A percentile compares a stretch with the other conserved stretches of the same genome.
These are phyloP conservation scores for Platycercus adscitus DNA, from an alignment of 2,113 vertebrate species.

Conservation along the genomic window DNA sequence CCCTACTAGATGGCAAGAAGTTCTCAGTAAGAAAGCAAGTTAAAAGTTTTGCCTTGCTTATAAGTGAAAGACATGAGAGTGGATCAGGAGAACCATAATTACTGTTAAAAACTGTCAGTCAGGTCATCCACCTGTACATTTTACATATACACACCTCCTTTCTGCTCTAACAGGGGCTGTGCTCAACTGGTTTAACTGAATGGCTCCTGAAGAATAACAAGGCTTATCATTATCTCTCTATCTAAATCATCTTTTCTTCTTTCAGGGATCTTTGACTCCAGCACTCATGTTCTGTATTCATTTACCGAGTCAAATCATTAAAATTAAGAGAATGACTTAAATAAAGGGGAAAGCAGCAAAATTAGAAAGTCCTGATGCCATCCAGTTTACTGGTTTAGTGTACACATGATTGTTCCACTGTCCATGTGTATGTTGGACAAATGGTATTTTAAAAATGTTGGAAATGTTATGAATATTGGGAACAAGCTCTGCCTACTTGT, in stretches of 20 bases:
- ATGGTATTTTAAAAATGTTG: background rate
- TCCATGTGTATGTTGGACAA: background rate
- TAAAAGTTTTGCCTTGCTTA: background rate
- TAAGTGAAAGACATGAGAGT: background rate
- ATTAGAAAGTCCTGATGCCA: background rate
- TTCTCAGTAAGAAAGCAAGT: background rate
- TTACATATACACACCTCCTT: background rate
- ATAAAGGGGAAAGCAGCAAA: rapidly evolving
- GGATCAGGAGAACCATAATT: background rate
- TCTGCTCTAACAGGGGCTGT: background rate
- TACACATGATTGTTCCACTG: background rate
- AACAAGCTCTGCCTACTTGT: background rate
- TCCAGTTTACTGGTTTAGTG: background rate
- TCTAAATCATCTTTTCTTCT: background rate
- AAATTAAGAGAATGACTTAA: background rate
- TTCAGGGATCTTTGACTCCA: background rate
- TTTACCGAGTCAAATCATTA: background rate
- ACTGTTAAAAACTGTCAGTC: background rate
- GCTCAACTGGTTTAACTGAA: background rate
- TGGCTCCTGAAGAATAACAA: background rate
- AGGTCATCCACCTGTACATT: background rate
- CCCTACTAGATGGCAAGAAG: background rate
- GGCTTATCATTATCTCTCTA: background rate
- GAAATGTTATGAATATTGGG: background rate
- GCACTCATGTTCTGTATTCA: background rate